Evolutionary conservation across 2,888 invertebrate species (phyloP), one percentile per base, ranked within the genome.

Genomic region (Phymatocera aterrima): DNA sequence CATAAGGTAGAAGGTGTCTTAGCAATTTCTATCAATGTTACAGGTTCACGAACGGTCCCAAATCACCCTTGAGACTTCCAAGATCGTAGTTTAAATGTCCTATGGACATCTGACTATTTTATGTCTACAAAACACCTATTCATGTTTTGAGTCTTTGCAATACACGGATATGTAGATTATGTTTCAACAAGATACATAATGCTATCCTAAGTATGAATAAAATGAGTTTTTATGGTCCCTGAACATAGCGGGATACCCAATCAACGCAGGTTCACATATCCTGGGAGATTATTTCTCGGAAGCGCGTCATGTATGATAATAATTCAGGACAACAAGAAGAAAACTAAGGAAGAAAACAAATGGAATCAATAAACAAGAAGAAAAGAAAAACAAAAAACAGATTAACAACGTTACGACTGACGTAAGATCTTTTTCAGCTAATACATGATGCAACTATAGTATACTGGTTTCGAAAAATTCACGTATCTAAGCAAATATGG

Each of bases 401-500:
- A n/a, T 15, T 5, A 28, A 57, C n/a, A n/a, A n/a, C n/a, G 28
- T 57, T 28, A 2, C 24, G 8, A 15, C 57, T 12, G n/a, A n/a
- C n/a, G 15, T 3, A 28, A 28, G 28, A 24, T 57, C 28, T 57
- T 57, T 57, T 57, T 21, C 57, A 28, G 57, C 28, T 28, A 4
- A 3, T 24, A 28, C n/a, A n/a, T n/a, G n/a, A n/a, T n/a, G n/a
- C n/a, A n/a, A n/a, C n/a, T n/a, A n/a, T n/a, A n/a, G n/a, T 57
- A 57, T 57, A 57, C 57, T 28, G 57, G 57, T 57, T 57, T 57
- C 28, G 28, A 28, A 57, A 57, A 57, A n/a, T n/a, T n/a, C n/a
- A n/a, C 28, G 28, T 57, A 57, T 57, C 57, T 28, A 57, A 57
- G 57, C 57, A 57, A 57, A 57, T 57, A 57, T n/a, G n/a, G 28